Evolutionary conservation across 2,797 vertebrate species (phyloP), one percentile per base, ranked within the genome.

Genomic region (Pitangus sulphuratus): DNA sequence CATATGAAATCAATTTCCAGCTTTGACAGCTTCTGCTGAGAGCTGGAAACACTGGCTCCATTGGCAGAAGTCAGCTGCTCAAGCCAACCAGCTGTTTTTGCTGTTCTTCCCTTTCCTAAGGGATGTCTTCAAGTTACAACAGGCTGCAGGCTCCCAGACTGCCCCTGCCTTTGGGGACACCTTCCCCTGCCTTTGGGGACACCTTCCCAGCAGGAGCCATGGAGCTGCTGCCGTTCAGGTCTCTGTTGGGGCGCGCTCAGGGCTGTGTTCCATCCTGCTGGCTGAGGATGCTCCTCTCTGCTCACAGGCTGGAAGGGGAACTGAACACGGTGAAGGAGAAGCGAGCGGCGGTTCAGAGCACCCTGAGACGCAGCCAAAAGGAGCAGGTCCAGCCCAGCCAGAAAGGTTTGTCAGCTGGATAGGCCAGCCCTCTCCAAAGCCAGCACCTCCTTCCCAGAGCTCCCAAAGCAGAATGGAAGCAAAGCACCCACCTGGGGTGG

Each of bases 311-410:
- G 96, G 98, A 99, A 14, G 92, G 56, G 33, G 99, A 99, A 24
- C 94, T 99, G 79, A 98, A 96, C 45, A 94, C 97, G 3, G 95
- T 99, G 97, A 99, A 99, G 97, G 99, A 98, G 96, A 99, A 97
- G 89, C 95, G 98, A 96, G 97, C 97, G 14, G 89, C 95, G 1
- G 96, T 98, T 75, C 98, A 96, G 80, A 97, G 96, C 37, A 91
- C 85, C 6, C 95, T 99, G 91, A 99, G 98, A 98, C 96, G 77
- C 93, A 98, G 79, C 92, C 95, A 88, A 18, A 96, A 24, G 90
- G 99, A 69, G 35, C 92, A 97, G 15, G 14, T 57, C 5, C 93
- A 42, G 60, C 93, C 96, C 31, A 94, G 74, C 80, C 97, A 97
- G 48, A 90, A 97, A 68, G 97, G 98, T 98, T 97, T 6, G 61